Percentiles rank a stretch among this genome's conserved stretches.
Evolutionary conservation across 2,797 vertebrate genomes (phyloP).

Genomic region (Acanthis flammea): DNA sequence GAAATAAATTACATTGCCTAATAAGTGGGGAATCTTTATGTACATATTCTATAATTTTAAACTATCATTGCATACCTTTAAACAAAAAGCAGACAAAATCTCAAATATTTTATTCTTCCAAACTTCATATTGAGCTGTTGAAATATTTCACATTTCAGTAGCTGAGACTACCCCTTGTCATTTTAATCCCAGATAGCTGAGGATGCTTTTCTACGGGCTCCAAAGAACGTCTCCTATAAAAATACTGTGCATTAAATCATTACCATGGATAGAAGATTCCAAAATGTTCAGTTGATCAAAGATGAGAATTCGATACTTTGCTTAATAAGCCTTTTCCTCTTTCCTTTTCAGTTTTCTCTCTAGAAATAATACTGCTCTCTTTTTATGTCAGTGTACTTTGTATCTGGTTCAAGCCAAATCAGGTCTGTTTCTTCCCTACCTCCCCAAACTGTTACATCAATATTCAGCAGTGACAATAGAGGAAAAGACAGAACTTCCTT

Average conservation of each 20-base stretch:
- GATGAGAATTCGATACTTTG: neutral
- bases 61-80: neutral
- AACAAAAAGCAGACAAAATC: neutral
- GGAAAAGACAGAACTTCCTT: neutral
- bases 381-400: fast-evolving
- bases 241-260: neutral
- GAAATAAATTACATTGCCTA: neutral
- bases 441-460: neutral
- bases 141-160: neutral
- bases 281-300: neutral
- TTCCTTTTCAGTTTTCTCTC: neutral
- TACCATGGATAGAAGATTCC: neutral
- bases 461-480: neutral
- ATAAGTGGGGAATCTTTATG: neutral
- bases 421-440: neutral
- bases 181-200: neutral
- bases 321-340: neutral
- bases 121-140: neutral
- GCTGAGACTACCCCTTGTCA: neutral
- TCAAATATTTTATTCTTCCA: neutral
- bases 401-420: neutral
- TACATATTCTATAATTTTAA: neutral
- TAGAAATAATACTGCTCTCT: neutral
- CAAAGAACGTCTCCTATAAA: neutral
- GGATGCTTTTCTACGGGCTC: neutral